Evolutionary conservation across 2,888 invertebrate genomes (phyloP).

Genomic region (Epirrhoe tristata): DNA sequence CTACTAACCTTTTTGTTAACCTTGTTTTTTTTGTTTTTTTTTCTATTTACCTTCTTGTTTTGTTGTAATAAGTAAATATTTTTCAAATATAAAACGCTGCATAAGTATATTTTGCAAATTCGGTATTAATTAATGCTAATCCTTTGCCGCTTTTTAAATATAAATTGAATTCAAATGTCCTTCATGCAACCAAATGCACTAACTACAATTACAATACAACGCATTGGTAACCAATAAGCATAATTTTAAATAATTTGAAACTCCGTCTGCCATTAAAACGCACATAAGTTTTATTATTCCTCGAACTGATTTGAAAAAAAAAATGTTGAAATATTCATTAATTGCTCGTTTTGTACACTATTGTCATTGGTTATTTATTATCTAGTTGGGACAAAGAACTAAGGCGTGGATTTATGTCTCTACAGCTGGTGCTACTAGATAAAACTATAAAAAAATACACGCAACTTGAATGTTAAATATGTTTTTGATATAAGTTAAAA

Average conservation of each 20-base stretch:
- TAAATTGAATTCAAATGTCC: slow-evolving; percentile 4
- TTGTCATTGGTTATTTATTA: slow-evolving; percentile 71
- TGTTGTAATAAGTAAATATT: too few species aligned
- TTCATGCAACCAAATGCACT: slow-evolving; percentile 14
- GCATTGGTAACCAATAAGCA: slow-evolving; percentile 55
- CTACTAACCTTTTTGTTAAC: too few species aligned
- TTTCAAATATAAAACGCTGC: too few species aligned
- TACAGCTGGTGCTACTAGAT: slow-evolving; percentile 65
- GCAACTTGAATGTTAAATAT: slow-evolving; percentile 57
- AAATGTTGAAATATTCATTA: slow-evolving; percentile 75
- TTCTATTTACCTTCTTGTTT: too few species aligned
- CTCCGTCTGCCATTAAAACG: slow-evolving; percentile 53
- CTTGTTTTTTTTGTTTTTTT: too few species aligned
- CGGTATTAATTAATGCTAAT: not conserved
- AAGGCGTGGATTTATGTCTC: slow-evolving; percentile 58
- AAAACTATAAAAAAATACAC: slow-evolving; percentile 71
- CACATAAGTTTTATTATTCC: slow-evolving; percentile 46
- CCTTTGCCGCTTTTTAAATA: not conserved
- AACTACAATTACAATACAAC: slow-evolving; percentile 17
- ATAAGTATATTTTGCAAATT: too few species aligned
- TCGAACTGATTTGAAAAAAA: slow-evolving; percentile 42
- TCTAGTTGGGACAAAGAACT: slow-evolving; percentile 54
- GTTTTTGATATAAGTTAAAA: slow-evolving; percentile 65
- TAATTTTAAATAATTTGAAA: slow-evolving; percentile 52
- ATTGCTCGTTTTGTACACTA: slow-evolving; percentile 61